Evolutionary conservation across 2,797 vertebrate genomes (phyloP), one percentile per base, ranked within the genome.

Genomic region (Cossypha heuglini): DNA sequence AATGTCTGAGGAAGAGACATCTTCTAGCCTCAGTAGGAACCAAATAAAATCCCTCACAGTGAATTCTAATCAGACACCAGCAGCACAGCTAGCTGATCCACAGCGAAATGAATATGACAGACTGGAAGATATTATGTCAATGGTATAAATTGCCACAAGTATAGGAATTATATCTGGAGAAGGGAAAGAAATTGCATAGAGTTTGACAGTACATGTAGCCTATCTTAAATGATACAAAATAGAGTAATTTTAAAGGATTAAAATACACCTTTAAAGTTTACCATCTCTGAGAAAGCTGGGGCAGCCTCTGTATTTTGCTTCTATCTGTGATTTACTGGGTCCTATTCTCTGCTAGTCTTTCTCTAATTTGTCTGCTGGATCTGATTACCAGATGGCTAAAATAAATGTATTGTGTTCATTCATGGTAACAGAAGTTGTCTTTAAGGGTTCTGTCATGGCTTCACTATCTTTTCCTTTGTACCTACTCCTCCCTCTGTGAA

Each of bases 351-450:
- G 3, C 61, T 59, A 69, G 58, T 51, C 69, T 72, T 92, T 85
- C 84, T 86, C 48, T 78, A 94, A 91, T 93, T 93, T 96, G 85
- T 90, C 85, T 90, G 76, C 81, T 6, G 6, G 75, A 93, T 94
- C 85, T 86, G 91, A 96, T 96, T 91, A 94, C 87, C 96, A 96
- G 96, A 96, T 96, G 94, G 92, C 89, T 75, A 75, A 96, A 96
- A 94, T 86, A 86, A 86, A 88, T 29, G 73, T 40, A 94, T 94
- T 95, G 91, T 96, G 85, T 37, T 73, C 79, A 86, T 79, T 93
- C 72, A 84, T 2, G 40, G 89, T 46, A 96, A 95, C 94, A 95
- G 87, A 93, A 95, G 94, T 78, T 88, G 84, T 91, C 93, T 96
- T 89, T 66, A 89, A 88, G 69, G 86, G 69, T 45, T 91, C 69